A percentile compares a stretch with the other conserved stretches of the same genome.
Evolutionary conservation across 2,797 vertebrate genomes (phyloP).

Genomic region (Schizopygopsis malacanthus): DNA sequence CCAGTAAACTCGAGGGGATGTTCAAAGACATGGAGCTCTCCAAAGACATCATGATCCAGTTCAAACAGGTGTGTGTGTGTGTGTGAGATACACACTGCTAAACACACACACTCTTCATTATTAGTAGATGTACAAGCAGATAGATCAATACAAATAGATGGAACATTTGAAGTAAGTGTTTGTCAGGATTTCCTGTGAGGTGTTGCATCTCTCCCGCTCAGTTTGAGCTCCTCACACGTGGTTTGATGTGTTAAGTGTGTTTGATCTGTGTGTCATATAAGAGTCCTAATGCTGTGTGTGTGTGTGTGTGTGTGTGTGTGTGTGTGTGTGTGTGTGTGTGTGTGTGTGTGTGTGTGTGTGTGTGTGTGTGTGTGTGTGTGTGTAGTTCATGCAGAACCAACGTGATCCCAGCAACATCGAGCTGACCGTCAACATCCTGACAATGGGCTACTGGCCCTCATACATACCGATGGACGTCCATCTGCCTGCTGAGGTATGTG

Average conservation of each 20-base stretch:
- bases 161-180: background rate
- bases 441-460: conserved; percentile 99
- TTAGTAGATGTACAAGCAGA: background rate
- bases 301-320: background rate
- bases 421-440: conserved; percentile 98
- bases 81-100: conserved; percentile 60
- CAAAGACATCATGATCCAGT: conserved; percentile 99
- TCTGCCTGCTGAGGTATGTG: conserved; percentile 89
- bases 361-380: conserved; percentile 37
- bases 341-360: background rate
- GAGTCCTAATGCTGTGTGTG: background rate
- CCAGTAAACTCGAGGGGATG: conserved; percentile 99
- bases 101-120: background rate
- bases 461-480: conserved; percentile 98
- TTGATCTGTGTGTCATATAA: background rate
- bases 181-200: background rate
- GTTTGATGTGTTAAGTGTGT: conserved; percentile 5
- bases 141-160: background rate
- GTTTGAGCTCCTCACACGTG: conserved; percentile 23
- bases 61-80: conserved; percentile 86
- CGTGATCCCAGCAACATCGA: conserved; percentile 98
- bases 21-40: conserved; percentile 99
- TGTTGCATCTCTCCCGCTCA: conserved; percentile 3
- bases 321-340: conserved; percentile 25
- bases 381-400: conserved; percentile 97